A percentile compares a stretch with the other conserved stretches of the same genome.
phyloP scores from a whole-genome alignment of 2,888 invertebrate species.

The Himalopsyche kuldschensis region DNA sequence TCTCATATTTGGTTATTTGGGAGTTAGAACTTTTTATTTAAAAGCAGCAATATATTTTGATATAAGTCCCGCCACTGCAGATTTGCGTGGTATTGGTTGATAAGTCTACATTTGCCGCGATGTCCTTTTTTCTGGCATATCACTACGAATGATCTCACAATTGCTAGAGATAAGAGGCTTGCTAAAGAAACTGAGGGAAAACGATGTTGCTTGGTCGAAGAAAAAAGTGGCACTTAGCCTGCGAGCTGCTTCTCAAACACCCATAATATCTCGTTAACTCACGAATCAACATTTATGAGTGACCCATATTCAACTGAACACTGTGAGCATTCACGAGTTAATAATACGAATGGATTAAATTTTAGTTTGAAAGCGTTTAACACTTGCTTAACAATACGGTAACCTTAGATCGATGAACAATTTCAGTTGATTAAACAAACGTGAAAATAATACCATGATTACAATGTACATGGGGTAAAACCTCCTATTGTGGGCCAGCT shows the following conservation, averaged over 20 bases:
- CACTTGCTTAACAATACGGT: no score
- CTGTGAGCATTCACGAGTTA: not conserved
- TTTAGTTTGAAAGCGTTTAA: no score
- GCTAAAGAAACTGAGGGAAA: conserved; percentile 2
- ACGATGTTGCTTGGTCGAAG: not conserved
- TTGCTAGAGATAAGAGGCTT: not conserved
- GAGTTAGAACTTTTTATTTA: no score
- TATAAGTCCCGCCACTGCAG: not conserved
- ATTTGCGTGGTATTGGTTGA: not conserved
- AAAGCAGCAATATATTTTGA: no score
- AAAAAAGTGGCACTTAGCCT: not conserved
- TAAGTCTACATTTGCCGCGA: conserved; percentile 6
- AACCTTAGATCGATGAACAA: no score
- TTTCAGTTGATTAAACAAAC: no score
- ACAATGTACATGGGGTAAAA: no score
- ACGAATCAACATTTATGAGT: conserved; percentile 11
- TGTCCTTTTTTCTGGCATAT: conserved; percentile 4
- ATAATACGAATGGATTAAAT: not conserved
- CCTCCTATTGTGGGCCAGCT: no score
- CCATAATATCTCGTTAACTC: conserved; percentile 12
- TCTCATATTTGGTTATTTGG: no score
- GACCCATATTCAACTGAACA: not conserved
- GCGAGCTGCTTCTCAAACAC: not conserved
- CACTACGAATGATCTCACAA: conserved; percentile 8
- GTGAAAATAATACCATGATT: no score